Evolutionary conservation across 2,888 invertebrate genomes (phyloP).

Genomic region (Horisme vitalbata): DNA sequence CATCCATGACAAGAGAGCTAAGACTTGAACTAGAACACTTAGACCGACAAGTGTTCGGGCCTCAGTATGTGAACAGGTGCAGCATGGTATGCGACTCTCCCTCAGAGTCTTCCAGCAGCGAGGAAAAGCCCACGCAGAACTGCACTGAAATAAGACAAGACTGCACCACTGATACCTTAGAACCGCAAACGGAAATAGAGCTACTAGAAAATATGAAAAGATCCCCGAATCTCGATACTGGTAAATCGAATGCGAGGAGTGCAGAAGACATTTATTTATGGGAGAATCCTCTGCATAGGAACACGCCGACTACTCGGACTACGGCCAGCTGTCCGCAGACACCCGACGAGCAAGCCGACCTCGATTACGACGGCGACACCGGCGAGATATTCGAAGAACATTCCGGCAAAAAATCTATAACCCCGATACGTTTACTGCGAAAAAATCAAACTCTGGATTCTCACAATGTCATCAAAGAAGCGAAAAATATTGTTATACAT

Average conservation of each 20-base stretch:
- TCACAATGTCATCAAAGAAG: constrained; percentile 49
- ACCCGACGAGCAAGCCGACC: constrained; percentile 88
- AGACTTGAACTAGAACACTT: constrained; percentile 91
- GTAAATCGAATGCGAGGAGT: constrained; percentile 72
- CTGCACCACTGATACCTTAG: constrained; percentile 44
- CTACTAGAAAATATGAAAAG: constrained; percentile 55
- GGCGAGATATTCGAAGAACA: constrained; percentile 85
- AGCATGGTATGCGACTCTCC: constrained; percentile 70
- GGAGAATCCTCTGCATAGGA: constrained; percentile 89
- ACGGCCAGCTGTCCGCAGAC: constrained; percentile 82
- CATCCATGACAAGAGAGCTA: constrained; percentile 92
- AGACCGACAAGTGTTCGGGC: constrained; percentile 92
- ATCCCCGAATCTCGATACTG: constrained; percentile 64
- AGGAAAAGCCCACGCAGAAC: constrained; percentile 60
- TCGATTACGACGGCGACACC: constrained; percentile 85
- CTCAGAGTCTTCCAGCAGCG: constrained; percentile 70
- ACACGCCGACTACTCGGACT: constrained; percentile 70
- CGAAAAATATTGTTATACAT: constrained; percentile 53
- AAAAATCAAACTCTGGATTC: constrained; percentile 69
- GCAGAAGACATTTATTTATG: constrained; percentile 89
- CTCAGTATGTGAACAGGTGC: constrained; percentile 64
- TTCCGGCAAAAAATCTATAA: constrained; percentile 86
- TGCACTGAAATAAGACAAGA: constrained; percentile 51
- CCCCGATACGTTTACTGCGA: constrained; percentile 84
- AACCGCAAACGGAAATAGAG: constrained; percentile 48